Evolutionary conservation across 2,888 invertebrate genomes (phyloP), one percentile per base, ranked within the genome.

Genomic region (Odontocolon sp.): DNA sequence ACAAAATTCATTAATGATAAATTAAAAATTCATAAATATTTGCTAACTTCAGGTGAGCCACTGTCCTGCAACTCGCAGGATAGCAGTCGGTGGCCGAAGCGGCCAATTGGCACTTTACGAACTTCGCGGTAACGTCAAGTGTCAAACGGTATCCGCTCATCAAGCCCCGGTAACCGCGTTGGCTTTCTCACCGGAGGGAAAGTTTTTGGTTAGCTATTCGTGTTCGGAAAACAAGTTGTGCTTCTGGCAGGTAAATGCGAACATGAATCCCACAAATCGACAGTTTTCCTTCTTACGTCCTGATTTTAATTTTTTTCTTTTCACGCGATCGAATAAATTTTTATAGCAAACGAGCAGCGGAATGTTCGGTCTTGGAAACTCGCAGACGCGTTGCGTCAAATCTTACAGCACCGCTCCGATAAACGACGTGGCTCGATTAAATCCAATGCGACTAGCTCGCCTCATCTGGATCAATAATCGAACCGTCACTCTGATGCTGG

Each of bases 121-220:
- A 91, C 92, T 99, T 56, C 94, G 98, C 77, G 98, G 98, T 59
- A 96, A 96, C 1, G 90, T 90, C 11, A 98, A 99, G 90, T 98
- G 98, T 89, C 99, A 98, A 92, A 95, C 95, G 79, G 96, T 99
- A 81, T 94, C 96, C 59, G 99, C 98, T 0, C 99, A 99, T 91
- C 93, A 93, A 66, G 95, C 95, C 11, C 94, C 98, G 0, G 95
- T 99, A 18, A 97, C 98, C 0, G 98, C 99, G 0, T 93, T 96
- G 87, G 95, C 98, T 36, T 99, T 99, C 92, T 98, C 98, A 80
- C 98, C 98, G 0, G 99, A 99, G 91, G 99, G 99, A 14, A 98
- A 99, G 87, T 98, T 96, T 90, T 93, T 99, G 81, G 99, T 98
- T 45, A 98, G 99, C 26, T 99, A 98, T 91, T 97, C 98, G 45